Percentiles rank a stretch among this genome's conserved stretches.
Evolutionary conservation across 2,113 vertebrate genomes (phyloP).

Genomic region (Chlorodrepanis virens): DNA sequence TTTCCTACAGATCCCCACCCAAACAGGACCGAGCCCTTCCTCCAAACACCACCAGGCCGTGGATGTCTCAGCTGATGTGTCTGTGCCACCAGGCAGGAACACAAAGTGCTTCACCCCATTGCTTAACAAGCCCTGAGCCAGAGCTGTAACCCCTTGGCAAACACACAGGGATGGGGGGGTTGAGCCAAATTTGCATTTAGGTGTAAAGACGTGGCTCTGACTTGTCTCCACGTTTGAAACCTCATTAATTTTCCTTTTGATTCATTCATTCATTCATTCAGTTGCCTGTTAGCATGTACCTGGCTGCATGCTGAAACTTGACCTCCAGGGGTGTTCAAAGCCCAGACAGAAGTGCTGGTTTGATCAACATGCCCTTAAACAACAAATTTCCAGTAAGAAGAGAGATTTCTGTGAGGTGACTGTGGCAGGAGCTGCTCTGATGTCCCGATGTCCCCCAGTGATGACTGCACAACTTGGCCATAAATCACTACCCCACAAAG

Average conservation of each 20-base stretch:
- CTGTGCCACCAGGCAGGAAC: neutral
- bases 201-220: slow-evolving; percentile 19
- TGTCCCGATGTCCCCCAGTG: neutral
- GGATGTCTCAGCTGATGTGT: neutral
- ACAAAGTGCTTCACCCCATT: neutral
- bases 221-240: slow-evolving; percentile 11
- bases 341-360: neutral
- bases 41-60: neutral
- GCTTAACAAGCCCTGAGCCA: neutral
- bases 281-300: neutral
- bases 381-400: slow-evolving; percentile 34
- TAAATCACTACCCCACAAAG: neutral
- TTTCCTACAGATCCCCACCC: slow-evolving; percentile 5
- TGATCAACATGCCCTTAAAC: neutral
- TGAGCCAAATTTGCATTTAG: neutral
- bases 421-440: neutral
- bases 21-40: neutral
- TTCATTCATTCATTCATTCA: slow-evolving; percentile 51
- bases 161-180: accelerated
- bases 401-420: neutral
- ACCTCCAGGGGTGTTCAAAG: neutral
- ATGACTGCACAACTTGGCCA: neutral
- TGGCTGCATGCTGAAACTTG: neutral
- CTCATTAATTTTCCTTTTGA: slow-evolving; percentile 32
- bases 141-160: neutral